A percentile compares a stretch with the other conserved stretches of the same genome.
Conservation (phyloP, 2,113 vertebrate genomes). For the Dinomys branickii region DNA sequence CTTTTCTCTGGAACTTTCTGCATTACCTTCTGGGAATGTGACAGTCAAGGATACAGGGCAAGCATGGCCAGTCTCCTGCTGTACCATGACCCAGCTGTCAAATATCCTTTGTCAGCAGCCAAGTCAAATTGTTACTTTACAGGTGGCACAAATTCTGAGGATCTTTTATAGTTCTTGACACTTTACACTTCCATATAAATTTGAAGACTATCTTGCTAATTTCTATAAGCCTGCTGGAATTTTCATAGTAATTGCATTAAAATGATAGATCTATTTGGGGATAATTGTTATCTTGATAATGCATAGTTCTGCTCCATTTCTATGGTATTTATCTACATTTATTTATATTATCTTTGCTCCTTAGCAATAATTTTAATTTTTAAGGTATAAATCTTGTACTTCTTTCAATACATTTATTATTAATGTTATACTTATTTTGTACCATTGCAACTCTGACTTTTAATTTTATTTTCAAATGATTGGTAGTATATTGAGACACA, state of each 20-base stretch:
- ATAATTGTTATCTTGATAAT: neutral
- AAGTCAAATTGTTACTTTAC: neutral
- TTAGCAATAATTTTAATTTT: neutral
- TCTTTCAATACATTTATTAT: neutral
- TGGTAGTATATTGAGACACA: neutral
- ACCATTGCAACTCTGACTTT: neutral
- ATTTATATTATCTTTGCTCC: neutral
- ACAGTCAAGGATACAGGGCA: neutral
- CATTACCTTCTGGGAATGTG: rapidly evolving
- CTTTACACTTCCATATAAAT: neutral
- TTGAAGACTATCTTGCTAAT: neutral
- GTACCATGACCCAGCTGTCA: neutral
- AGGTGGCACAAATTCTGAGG: neutral
- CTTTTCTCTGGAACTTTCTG: neutral
- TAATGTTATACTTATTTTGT: neutral
- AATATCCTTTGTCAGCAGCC: neutral
- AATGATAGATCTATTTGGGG: neutral
- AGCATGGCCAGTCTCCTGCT: neutral
- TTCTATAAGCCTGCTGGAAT: neutral
- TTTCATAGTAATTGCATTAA: neutral
- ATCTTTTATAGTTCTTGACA: neutral
- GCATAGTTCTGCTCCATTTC: neutral
- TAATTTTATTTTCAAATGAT: neutral
- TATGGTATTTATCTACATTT: neutral
- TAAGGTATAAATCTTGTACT: neutral